Base-by-base conservation (phyloP, 1,140 invertebrate genomes). In the Trichomalopsis sarcophagae region DNA sequence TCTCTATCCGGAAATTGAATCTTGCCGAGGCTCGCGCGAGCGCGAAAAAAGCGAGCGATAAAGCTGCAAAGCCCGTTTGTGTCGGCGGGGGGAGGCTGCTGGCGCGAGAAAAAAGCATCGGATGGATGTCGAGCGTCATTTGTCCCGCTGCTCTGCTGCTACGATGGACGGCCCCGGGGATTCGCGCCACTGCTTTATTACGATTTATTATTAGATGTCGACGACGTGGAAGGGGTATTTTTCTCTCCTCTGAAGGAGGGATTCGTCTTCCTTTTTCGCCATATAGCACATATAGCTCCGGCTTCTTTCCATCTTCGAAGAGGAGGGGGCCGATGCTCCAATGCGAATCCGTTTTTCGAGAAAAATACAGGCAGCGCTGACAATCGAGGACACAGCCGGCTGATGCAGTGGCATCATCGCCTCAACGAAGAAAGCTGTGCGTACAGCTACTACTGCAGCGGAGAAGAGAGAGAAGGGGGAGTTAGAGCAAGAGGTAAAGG, bases 1-100 rank as follows among this genome's bases (percentile, higher is more conserved):
- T 79, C 82, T 62, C 86, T 40, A 86, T 83, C 55, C 84, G 73
- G 84, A 86, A 88, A 88, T 88, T 88, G 87, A 89, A 90, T 85
- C 84, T 73, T 81, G 73, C 9, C 74, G 27, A 11, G 17, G 66
- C 62, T 62, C 62, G 21, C 62, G 33, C 21, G 76, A 84, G 27
- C 23, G 33, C n/a, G 50, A 86, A 87, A 81, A 87, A 82, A 85
- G 21, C 47, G 50, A n/a, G 27, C 81, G 82, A 84, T 47, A 73
- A 33, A 69, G 50, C 23, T 77, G 44, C 44, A 84, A 77, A 78
- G 73, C 9, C 21, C 30, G 30, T 78, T 84, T 84, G 23, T 84
- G 23, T 17, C 40, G 44, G 69, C 0, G 5, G 33, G 33, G 33
- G 5, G 33, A 36, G 33, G 2, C 23, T 73, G 69, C 11, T 13